A percentile compares a stretch with the other conserved stretches of the same genome.
Conservation (phyloP, 2,113 vertebrate genomes). For the Cyanoramphus novaezelandiae region DNA sequence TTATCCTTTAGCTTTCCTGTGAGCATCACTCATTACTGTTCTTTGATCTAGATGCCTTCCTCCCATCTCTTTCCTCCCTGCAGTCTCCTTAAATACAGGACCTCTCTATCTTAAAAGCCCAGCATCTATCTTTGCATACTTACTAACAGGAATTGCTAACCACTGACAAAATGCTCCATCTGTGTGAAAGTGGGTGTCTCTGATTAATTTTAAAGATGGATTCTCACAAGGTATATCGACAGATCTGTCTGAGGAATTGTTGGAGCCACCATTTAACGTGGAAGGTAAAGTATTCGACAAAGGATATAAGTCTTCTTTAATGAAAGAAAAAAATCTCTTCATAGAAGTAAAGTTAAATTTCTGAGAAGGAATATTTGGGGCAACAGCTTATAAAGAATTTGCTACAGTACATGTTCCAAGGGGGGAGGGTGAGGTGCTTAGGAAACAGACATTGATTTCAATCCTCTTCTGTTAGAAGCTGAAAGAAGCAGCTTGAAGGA, state of each 20-base stretch:
- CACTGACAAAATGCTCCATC: constrained; percentile 73
- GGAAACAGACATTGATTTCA: background rate
- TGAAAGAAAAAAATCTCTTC: background rate
- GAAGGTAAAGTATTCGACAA: constrained; percentile 76
- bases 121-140: constrained; percentile 70
- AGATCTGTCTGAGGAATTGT: constrained; percentile 76
- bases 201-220: constrained; percentile 82
- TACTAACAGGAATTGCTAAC: constrained; percentile 82
- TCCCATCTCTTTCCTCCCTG: constrained; percentile 45
- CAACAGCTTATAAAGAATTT: background rate
- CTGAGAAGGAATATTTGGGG: background rate
- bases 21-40: background rate
- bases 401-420: background rate
- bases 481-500: constrained; percentile 15
- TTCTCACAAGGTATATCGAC: constrained; percentile 80
- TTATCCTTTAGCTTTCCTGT: background rate
- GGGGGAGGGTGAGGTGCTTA: background rate
- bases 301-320: constrained; percentile 52
- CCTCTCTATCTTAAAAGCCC: constrained; percentile 61
- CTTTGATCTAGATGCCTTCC: constrained; percentile 9
- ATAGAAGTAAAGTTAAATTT: constrained; percentile 7
- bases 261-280: constrained; percentile 74
- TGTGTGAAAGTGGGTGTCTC: constrained; percentile 80
- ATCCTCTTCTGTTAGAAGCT: background rate
- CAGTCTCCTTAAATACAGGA: background rate